Evolutionary conservation across 2,888 invertebrate genomes (phyloP).

Genomic region (Rhaphigaster nebulosa): DNA sequence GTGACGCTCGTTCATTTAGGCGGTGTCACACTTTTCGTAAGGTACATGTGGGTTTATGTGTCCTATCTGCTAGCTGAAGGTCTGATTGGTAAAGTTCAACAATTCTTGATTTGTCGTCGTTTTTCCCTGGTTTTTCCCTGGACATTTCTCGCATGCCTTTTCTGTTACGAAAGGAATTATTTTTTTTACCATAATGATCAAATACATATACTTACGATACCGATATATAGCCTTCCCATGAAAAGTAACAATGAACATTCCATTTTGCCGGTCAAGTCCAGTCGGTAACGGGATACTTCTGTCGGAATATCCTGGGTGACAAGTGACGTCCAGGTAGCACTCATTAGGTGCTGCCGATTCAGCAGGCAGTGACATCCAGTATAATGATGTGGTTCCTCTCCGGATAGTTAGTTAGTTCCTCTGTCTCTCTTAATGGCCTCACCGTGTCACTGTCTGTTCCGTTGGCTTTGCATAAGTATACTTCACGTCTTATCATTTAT

Average conservation of each 20-base stretch:
- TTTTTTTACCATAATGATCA: no score
- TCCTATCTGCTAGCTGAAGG: no score
- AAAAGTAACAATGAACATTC: not conserved
- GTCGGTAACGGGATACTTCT: not conserved
- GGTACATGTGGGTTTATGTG: no score
- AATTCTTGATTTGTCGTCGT: no score
- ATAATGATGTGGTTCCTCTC: not conserved
- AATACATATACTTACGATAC: no score
- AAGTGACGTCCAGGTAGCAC: not conserved
- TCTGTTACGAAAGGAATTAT: no score
- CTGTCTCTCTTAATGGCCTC: slow-evolving; percentile 35
- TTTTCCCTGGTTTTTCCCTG: no score
- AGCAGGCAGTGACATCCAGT: not conserved
- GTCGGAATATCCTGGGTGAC: not conserved
- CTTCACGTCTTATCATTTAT: not conserved
- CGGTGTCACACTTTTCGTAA: no score
- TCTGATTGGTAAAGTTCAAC: no score
- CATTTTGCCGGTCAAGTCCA: not conserved
- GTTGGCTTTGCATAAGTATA: not conserved
- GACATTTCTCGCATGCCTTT: no score
- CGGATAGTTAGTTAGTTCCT: slow-evolving; percentile 27
- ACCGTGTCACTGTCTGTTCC: not conserved
- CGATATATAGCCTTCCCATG: no score
- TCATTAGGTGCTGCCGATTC: slow-evolving; percentile 17
- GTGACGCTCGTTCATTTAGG: no score